Base-by-base conservation (phyloP, 2,888 invertebrate species). In the Panorpa germanica region DNA sequence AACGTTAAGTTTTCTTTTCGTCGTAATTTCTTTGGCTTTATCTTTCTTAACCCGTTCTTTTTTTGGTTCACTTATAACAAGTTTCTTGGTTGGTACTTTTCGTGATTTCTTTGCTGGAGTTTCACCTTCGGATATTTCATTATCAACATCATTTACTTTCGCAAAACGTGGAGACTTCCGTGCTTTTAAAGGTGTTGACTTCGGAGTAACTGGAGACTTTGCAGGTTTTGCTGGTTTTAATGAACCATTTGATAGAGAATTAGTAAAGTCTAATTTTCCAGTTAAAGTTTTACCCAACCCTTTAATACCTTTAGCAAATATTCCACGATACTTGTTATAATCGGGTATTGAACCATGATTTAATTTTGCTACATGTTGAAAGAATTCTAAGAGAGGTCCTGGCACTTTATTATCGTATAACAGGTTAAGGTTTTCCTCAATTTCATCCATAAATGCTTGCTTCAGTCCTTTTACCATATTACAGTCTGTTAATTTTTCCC, bases 321-420 rank as follows among this genome's bases (percentile, higher is more conserved):
- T 53, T 35, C 66, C 61, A 10, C 67, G 61, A 37, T 77, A 71
- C 47, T 73, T 70, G 1, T 63, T 55, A 46, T 85, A 86, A 47
- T 85, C 69, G 1, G 85, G 82, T 9, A 51, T 52, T 11, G 73
- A 69, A 41, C 77, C 67, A 40, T 75, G 77, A 37, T 72, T 59
- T 41, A 86, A 40, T 21, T 63, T 59, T 27, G 64, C 58, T 4
- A 82, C 62, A 44, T 77, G 70, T 35, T 69, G 65, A 41, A 83
- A 61, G 44, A 65, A 80, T 29, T 70, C 63, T 8, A 56, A 50
- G 2, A 80, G 48, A 11, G 67, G 61, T 29, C 54, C 72, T 72
- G 54, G 34, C 62, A 64, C 51, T 49, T 44, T 39, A 41, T 57
- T 39, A 13, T 52, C 31, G 45, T 48, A 52, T 0, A 50, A 37